Evolutionary conservation across 2,888 invertebrate genomes (phyloP).

Genomic region (Julus scanicus): DNA sequence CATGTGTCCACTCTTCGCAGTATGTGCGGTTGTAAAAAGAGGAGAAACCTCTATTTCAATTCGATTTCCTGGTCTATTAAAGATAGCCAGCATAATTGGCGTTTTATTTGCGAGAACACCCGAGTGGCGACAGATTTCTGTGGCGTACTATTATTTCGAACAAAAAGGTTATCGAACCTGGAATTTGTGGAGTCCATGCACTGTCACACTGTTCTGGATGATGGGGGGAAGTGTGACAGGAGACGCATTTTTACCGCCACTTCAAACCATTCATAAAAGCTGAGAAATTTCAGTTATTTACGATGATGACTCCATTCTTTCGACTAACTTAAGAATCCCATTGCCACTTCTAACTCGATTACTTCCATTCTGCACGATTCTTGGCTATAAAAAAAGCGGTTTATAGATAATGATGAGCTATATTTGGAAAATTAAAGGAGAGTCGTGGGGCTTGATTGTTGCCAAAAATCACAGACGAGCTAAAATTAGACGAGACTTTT

Average conservation of each 20-base stretch:
- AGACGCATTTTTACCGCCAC: neutral
- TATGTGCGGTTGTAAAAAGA: neutral
- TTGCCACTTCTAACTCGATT: constrained; percentile 11
- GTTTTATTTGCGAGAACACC: neutral
- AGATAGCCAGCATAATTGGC: constrained; percentile 14
- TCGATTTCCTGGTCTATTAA: constrained; percentile 32
- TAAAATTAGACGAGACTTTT: neutral
- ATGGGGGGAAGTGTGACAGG: neutral
- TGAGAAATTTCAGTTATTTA: neutral
- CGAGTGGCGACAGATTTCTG: constrained; percentile 31
- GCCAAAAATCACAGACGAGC: neutral
- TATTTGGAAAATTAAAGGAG: neutral
- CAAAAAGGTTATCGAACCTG: constrained; percentile 14
- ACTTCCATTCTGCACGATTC: neutral
- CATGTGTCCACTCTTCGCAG: neutral
- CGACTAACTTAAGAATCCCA: neutral
- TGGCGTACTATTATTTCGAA: neutral
- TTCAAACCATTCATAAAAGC: neutral
- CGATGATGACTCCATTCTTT: constrained; percentile 31
- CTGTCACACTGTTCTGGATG: neutral
- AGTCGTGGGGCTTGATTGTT: neutral
- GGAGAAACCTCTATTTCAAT: neutral
- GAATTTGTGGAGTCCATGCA: neutral
- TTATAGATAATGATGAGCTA: neutral
- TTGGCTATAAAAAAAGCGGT: neutral